Percentiles rank a stretch among this genome's conserved stretches.
Conservation (phyloP, 2,888 invertebrate genomes). For the Pantelozetes paolii region DNA sequence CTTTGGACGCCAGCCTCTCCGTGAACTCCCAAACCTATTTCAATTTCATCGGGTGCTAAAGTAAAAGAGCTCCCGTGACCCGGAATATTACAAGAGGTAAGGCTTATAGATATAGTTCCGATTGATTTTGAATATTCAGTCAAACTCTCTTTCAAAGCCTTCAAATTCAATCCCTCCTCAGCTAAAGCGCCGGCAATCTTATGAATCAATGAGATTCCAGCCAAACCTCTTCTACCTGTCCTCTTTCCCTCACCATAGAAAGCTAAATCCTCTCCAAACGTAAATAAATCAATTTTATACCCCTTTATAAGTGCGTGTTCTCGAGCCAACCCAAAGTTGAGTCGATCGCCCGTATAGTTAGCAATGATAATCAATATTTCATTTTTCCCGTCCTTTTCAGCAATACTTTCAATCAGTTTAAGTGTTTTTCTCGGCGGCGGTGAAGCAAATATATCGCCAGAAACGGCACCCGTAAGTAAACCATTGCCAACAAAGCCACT, state of each 20-base stretch:
- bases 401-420: slow-evolving; percentile 23
- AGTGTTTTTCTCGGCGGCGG: slow-evolving; percentile 60
- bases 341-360: slow-evolving; percentile 71
- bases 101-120: slow-evolving; percentile 67
- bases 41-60: slow-evolving; percentile 63
- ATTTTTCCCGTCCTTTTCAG: slow-evolving; percentile 40
- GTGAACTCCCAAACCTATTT: slow-evolving; percentile 60
- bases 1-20: slow-evolving; percentile 59
- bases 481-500: slow-evolving; percentile 68
- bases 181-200: slow-evolving; percentile 73
- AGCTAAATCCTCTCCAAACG: slow-evolving; percentile 69
- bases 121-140: slow-evolving; percentile 53
- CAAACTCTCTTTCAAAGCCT: slow-evolving; percentile 57
- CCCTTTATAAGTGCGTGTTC: slow-evolving; percentile 66
- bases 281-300: slow-evolving; percentile 57
- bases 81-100: slow-evolving; percentile 66
- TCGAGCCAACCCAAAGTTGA: slow-evolving; percentile 75
- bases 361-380: slow-evolving; percentile 69
- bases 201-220: slow-evolving; percentile 59
- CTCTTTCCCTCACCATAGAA: slow-evolving; percentile 48
- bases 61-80: slow-evolving; percentile 63
- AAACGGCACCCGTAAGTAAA: slow-evolving; percentile 70
- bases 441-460: slow-evolving; percentile 71
- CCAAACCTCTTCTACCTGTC: slow-evolving; percentile 63
- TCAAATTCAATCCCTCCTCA: slow-evolving; percentile 59